Conservation (phyloP, 2,797 vertebrate genomes). For the Catostomus latipinnis region DNA sequence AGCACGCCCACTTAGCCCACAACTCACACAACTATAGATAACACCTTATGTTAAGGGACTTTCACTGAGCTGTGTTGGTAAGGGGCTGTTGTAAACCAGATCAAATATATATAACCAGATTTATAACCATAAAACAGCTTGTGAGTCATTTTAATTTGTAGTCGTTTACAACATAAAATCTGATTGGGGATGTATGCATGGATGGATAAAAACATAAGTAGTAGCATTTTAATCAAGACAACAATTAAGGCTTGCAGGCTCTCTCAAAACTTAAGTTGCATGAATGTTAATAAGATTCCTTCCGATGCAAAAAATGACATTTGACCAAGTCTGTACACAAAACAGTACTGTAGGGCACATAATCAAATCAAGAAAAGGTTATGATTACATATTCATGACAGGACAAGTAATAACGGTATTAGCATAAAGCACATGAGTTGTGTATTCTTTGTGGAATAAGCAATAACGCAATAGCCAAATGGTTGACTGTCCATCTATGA, state of each 20-base stretch:
- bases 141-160: not conserved
- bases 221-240: slow-evolving; percentile 25
- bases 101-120: too few species aligned
- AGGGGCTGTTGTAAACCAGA: not conserved
- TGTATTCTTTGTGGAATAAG: not conserved
- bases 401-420: slow-evolving; percentile 18
- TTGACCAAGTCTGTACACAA: slow-evolving; percentile 26
- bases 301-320: slow-evolving; percentile 39
- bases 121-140: not conserved
- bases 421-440: slow-evolving; percentile 13
- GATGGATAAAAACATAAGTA: slow-evolving; percentile 65
- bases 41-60: slow-evolving; percentile 46
- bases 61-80: slow-evolving; percentile 37
- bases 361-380: slow-evolving; percentile 45
- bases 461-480: not conserved
- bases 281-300: slow-evolving; percentile 41
- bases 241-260: slow-evolving; percentile 29
- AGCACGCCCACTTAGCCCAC: slow-evolving; percentile 47
- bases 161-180: not conserved
- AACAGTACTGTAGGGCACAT: slow-evolving; percentile 30
- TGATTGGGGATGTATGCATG: slow-evolving; percentile 32
- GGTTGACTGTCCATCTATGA: not conserved
- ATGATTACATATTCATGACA: slow-evolving; percentile 48
- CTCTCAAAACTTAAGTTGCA: slow-evolving; percentile 19
- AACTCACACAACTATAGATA: slow-evolving; percentile 47